Conservation (phyloP, 2,797 vertebrate species). For the Danio choprae region DNA sequence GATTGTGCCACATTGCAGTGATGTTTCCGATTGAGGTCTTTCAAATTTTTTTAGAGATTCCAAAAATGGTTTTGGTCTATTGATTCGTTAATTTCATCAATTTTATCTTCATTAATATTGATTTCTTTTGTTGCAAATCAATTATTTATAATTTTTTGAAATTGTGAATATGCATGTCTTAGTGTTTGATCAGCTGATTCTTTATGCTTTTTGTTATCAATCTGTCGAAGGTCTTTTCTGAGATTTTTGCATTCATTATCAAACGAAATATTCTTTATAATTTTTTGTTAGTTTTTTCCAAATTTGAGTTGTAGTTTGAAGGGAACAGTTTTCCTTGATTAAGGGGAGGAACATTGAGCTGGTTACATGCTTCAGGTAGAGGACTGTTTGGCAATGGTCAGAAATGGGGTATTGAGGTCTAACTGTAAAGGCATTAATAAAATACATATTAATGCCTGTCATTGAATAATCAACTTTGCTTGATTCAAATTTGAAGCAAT, state of each 20-base stretch:
- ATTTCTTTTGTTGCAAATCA: neutral
- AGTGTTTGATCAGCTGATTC: neutral
- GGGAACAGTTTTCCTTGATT: neutral
- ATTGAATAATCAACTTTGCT: too few species aligned
- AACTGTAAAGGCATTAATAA: too few species aligned
- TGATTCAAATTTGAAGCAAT: too few species aligned
- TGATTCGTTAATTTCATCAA: neutral
- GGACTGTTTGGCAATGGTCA: too few species aligned
- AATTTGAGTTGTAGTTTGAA: slow-evolving; percentile 1
- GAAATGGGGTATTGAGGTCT: too few species aligned
- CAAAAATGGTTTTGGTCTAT: neutral
- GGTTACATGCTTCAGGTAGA: neutral
- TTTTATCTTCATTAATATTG: neutral
- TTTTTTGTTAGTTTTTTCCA: too few species aligned
- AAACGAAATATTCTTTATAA: neutral
- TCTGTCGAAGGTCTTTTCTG: too few species aligned
- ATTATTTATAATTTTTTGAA: neutral
- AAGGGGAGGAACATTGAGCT: too few species aligned
- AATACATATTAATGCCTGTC: too few species aligned
- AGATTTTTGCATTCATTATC: neutral
- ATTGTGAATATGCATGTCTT: neutral
- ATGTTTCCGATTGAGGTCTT: too few species aligned
- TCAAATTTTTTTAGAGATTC: too few species aligned
- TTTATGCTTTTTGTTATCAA: neutral
- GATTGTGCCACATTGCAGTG: neutral